These are phyloP conservation scores for Tolmerus cingulatus DNA, from an alignment of 2,888 invertebrate species.

Conservation along the genomic window DNA sequence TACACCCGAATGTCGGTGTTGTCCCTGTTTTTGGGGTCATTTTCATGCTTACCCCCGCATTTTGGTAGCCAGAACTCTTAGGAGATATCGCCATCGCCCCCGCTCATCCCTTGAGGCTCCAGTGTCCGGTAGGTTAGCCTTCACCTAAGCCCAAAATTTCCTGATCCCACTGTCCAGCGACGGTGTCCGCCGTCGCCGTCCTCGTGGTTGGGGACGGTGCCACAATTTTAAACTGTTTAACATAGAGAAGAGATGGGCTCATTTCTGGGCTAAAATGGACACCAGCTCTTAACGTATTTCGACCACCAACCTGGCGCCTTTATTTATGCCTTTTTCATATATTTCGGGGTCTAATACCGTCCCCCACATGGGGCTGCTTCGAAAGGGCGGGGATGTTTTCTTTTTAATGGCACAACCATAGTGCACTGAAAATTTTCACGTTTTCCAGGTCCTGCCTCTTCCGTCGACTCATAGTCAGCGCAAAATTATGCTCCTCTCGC, in stretches of 20 bases:
- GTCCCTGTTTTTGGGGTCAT: slow-evolving; percentile 15
- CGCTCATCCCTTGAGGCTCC: not conserved
- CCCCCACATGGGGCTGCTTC: not conserved
- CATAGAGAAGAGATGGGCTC: slow-evolving; percentile 31
- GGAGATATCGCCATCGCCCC: not conserved
- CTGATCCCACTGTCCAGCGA: not conserved
- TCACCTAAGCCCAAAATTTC: not conserved
- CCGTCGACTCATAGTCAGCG: slow-evolving; percentile 5
- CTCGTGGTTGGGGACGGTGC: not conserved
- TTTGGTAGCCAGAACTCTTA: not conserved
- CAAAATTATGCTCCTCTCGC: slow-evolving; percentile 14
- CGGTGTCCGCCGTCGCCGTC: not conserved
- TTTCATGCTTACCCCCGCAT: slow-evolving; percentile 18
- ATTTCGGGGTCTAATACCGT: slow-evolving; percentile 17
- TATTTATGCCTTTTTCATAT: slow-evolving; percentile 38
- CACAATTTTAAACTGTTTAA: slow-evolving; percentile 35
- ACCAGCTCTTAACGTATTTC: slow-evolving; percentile 36
- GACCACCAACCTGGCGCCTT: slow-evolving; percentile 35
- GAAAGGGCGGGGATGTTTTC: not conserved
- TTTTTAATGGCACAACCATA: not conserved
- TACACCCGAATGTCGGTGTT: not conserved
- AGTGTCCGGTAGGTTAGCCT: not conserved
- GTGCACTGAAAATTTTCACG: not conserved
- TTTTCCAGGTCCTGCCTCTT: not conserved
- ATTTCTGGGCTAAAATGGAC: slow-evolving; percentile 32